A percentile compares a stretch with the other conserved stretches of the same genome.
Conservation (phyloP, 2,888 invertebrate species). For the Elegia similella region DNA sequence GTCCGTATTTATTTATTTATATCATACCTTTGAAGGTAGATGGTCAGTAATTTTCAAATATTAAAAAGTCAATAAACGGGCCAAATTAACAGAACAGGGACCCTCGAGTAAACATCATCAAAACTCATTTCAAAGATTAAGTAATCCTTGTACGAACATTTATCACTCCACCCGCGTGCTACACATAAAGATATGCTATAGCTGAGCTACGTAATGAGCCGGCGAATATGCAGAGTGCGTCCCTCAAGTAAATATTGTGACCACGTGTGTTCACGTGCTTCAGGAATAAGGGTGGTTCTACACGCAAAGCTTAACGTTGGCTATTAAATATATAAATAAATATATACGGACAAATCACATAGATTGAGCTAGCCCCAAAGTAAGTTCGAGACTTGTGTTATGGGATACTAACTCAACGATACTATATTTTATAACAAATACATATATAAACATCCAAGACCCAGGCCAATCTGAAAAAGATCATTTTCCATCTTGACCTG, state of each 20-base stretch:
- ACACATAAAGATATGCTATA: slow-evolving; percentile 26
- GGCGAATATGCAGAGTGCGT: slow-evolving; percentile 69
- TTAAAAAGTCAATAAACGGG: not conserved
- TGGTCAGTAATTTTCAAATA: not conserved
- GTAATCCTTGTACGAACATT: slow-evolving; percentile 15
- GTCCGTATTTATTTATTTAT: too few relatives aligned
- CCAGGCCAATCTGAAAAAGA: too few relatives aligned
- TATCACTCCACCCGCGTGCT: slow-evolving; percentile 18
- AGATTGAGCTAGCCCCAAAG: not conserved
- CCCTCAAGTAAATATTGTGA: slow-evolving; percentile 68
- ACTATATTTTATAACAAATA: too few relatives aligned
- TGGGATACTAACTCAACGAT: too few relatives aligned
- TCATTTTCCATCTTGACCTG: too few relatives aligned
- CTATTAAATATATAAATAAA: not conserved
- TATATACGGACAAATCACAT: not conserved
- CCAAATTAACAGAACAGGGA: not conserved
- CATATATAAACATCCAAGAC: too few relatives aligned
- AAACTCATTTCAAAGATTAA: slow-evolving; percentile 16
- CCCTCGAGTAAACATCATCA: slow-evolving; percentile 11
- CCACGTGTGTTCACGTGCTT: slow-evolving; percentile 66
- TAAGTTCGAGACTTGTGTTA: too few relatives aligned
- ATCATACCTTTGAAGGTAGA: not conserved
- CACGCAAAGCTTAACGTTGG: slow-evolving; percentile 17
- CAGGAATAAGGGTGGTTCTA: slow-evolving; percentile 23
- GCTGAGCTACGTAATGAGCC: slow-evolving; percentile 45